Conservation (phyloP, 2,888 invertebrate genomes). For the Lycaena phlaeas region DNA sequence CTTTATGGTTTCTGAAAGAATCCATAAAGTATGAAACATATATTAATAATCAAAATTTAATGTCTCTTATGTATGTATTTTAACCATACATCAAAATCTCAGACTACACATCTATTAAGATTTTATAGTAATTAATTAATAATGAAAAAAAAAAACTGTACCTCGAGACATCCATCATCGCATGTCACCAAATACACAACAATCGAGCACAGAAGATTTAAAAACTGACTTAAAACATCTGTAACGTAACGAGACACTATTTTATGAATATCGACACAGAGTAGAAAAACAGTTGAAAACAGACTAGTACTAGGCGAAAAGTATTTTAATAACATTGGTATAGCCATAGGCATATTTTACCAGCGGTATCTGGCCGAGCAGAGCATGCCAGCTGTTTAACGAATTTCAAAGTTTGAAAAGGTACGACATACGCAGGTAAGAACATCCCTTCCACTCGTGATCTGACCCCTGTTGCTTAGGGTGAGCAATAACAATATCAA, state of each 20-base stretch:
- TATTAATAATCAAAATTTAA: no score
- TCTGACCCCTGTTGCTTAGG: constrained; percentile 12
- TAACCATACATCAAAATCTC: no score
- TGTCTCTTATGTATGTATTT: no score
- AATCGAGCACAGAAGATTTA: constrained; percentile 31
- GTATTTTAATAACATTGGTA: background rate
- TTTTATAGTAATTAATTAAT: no score
- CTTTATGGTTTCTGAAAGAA: no score
- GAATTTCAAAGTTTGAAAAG: background rate
- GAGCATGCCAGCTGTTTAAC: constrained; percentile 18
- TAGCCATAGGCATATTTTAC: background rate
- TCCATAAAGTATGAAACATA: no score
- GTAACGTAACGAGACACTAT: constrained; percentile 31
- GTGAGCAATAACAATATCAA: constrained; percentile 6
- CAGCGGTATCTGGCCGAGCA: background rate
- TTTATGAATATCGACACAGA: constrained; percentile 21
- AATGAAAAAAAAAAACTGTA: no score
- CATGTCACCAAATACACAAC: constrained; percentile 13
- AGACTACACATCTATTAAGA: no score
- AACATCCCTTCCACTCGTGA: constrained; percentile 26
- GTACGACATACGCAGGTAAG: constrained; percentile 35
- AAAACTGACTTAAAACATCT: constrained; percentile 28
- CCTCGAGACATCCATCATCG: constrained; percentile 7
- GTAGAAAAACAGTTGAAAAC: background rate
- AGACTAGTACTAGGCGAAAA: background rate